Evolutionary conservation across 2,113 vertebrate genomes (phyloP), one percentile per base, ranked within the genome.

Genomic region (Xiphias gladius): DNA sequence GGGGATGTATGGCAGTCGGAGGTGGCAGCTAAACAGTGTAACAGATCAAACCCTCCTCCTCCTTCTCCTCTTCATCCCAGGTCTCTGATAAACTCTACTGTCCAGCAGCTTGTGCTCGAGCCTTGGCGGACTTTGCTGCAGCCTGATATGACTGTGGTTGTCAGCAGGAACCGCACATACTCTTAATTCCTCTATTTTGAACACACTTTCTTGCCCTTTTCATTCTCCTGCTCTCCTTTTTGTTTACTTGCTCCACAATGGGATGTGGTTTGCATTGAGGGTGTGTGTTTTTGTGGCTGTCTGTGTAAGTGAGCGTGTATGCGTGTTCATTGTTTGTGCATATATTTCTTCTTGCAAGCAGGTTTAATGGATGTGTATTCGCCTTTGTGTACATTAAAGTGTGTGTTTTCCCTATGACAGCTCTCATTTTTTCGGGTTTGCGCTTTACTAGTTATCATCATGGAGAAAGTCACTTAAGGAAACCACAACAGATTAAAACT

Each of bases 401-500:
- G 69, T 48, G 65, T 81, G 48, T 43, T 61, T 67, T 54, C 67
- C 46, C 58, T 1, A 32, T 32, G 80, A 84, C 13, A 41, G 50
- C 65, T 68, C 68, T 82, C 54, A 32, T 75, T 89, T 74, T 73
- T 72, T 2, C 67, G 22, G 37, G 39, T 68, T 83, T 83, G 66
- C 32, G 0, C 55, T 88, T 92, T 88, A 89, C 63, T 43, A 82
- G 37, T 79, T 71, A 73, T 93, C 82, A 84, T 93, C 83, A 76
- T 72, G 57, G 76, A 66, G 68, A 77, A 83, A 89, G 71, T 78
- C 17, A 14, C 48, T 22, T 80, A 79, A 20, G 61, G 67, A 88
- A 89, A 91, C 93, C 93, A 86, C 92, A 93, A 75, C 79, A 84
- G 74, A 86, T 72, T 12, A 19, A 83, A 70, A 79, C 19, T 69